Percentiles rank a stretch among this genome's conserved stretches.
Conservation (phyloP, 2,113 vertebrate species). For the Vombatus ursinus region DNA sequence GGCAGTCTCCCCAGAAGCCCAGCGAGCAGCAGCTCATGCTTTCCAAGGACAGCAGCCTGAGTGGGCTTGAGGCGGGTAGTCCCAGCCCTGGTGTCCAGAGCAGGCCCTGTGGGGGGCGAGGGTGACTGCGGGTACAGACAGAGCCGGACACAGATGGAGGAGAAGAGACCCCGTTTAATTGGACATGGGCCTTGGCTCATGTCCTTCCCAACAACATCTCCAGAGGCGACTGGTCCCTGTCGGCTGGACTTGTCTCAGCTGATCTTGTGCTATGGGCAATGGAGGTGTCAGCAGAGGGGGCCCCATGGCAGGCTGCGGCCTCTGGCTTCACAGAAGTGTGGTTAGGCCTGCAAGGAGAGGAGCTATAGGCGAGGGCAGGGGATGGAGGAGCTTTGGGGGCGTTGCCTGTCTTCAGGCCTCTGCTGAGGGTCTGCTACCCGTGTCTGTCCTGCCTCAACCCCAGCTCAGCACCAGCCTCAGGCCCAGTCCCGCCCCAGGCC, state of each 20-base stretch:
- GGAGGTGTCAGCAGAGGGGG: slow-evolving; percentile 27
- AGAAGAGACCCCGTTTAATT: background rate
- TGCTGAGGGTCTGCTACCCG: slow-evolving; percentile 54
- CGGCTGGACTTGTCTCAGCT: background rate
- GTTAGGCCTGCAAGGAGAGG: background rate
- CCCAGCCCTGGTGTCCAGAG: background rate
- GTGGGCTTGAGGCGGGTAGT: slow-evolving; percentile 60
- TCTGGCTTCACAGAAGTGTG: background rate
- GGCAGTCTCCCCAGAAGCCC: slow-evolving; percentile 1
- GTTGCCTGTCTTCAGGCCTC: slow-evolving; percentile 25
- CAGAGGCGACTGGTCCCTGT: slow-evolving; percentile 52
- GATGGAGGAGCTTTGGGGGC: background rate
- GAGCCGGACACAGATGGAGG: background rate
- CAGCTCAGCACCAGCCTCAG: background rate
- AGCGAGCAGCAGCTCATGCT: slow-evolving; percentile 46
- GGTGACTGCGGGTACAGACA: no score
- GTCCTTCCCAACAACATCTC: slow-evolving; percentile 54
- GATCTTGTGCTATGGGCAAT: slow-evolving; percentile 60
- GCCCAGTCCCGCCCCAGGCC: accelerated
- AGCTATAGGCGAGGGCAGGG: no score
- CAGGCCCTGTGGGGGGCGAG: background rate
- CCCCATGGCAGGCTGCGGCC: background rate
- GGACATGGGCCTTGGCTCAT: background rate
- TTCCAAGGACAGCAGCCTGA: background rate
- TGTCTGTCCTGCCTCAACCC: slow-evolving; percentile 68